Evolutionary conservation across 2,888 invertebrate genomes (phyloP).

Genomic region (Mythimna loreyi): DNA sequence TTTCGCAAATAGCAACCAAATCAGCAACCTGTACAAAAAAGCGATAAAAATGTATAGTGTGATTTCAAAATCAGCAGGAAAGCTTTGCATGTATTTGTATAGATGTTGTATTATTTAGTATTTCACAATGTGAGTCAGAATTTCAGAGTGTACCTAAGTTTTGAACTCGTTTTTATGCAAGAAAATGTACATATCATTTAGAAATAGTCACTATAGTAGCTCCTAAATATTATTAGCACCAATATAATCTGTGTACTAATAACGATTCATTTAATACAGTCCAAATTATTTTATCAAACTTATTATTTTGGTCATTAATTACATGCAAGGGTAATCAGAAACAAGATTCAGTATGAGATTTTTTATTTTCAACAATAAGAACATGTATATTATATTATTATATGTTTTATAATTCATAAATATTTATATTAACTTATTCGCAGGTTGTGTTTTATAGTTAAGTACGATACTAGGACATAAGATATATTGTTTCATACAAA

Average conservation of each 20-base stretch:
- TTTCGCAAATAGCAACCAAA: neutral
- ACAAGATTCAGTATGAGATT: conserved; percentile 63
- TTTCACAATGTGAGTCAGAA: neutral
- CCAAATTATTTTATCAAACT: conserved; percentile 23
- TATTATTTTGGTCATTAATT: neutral
- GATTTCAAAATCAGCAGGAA: conserved; percentile 23
- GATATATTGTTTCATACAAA: conserved; percentile 41
- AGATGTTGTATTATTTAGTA: neutral
- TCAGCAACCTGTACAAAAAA: neutral
- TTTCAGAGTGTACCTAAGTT: conserved; percentile 27
- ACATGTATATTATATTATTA: conserved; percentile 71
- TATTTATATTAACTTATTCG: conserved; percentile 66
- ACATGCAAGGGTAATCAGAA: conserved; percentile 51
- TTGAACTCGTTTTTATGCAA: neutral
- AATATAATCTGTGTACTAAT: neutral
- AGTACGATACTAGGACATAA: conserved; percentile 52
- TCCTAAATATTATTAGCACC: neutral
- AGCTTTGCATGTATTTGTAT: conserved; percentile 13
- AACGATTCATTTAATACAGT: conserved; percentile 6
- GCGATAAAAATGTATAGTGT: neutral
- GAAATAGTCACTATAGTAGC: neutral
- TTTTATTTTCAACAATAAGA: conserved; percentile 84
- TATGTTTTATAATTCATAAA: conserved; percentile 65
- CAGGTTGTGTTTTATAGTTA: conserved; percentile 45
- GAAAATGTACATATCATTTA: neutral